Conservation (phyloP, 2,888 invertebrate genomes). For the Lycaena phlaeas region DNA sequence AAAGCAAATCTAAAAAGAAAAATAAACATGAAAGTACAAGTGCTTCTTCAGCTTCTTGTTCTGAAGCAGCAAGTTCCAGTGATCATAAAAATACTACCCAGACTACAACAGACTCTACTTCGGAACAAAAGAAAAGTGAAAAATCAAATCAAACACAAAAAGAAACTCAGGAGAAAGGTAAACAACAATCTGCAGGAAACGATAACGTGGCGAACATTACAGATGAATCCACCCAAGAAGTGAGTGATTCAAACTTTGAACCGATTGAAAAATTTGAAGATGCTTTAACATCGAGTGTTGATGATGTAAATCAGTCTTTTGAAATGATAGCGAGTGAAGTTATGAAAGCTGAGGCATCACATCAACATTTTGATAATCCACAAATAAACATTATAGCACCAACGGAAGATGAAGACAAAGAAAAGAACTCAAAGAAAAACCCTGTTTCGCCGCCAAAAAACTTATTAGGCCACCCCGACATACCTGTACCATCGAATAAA, state of each 20-base stretch:
- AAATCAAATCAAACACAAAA: slow-evolving; percentile 29
- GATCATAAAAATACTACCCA: slow-evolving; percentile 18
- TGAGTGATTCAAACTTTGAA: slow-evolving; percentile 29
- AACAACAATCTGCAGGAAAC: slow-evolving; percentile 32
- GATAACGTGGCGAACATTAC: slow-evolving; percentile 12
- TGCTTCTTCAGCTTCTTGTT: slow-evolving; percentile 13
- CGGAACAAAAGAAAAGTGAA: slow-evolving; percentile 31
- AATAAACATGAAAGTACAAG: slow-evolving; percentile 35
- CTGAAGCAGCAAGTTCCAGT: slow-evolving; percentile 17
- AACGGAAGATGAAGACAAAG: slow-evolving; percentile 32
- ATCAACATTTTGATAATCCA: slow-evolving; percentile 32
- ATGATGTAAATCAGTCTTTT: slow-evolving; percentile 56
- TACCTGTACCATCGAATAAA: slow-evolving; percentile 70
- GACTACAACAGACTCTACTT: slow-evolving; percentile 22
- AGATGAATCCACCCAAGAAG: slow-evolving; percentile 13
- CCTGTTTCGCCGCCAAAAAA: slow-evolving; percentile 67
- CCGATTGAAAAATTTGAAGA: slow-evolving; percentile 62
- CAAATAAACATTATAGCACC: slow-evolving; percentile 48
- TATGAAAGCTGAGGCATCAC: slow-evolving; percentile 19
- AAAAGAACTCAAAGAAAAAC: slow-evolving; percentile 28
- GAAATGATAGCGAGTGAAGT: slow-evolving; percentile 52
- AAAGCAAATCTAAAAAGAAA: slow-evolving; percentile 52
- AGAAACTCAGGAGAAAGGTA: slow-evolving; percentile 34
- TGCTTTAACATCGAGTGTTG: slow-evolving; percentile 52
- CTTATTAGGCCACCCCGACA: slow-evolving; percentile 66